These are phyloP conservation scores for Tenthredo notha DNA, from an alignment of 2,888 invertebrate genomes.

Conservation along the genomic window DNA sequence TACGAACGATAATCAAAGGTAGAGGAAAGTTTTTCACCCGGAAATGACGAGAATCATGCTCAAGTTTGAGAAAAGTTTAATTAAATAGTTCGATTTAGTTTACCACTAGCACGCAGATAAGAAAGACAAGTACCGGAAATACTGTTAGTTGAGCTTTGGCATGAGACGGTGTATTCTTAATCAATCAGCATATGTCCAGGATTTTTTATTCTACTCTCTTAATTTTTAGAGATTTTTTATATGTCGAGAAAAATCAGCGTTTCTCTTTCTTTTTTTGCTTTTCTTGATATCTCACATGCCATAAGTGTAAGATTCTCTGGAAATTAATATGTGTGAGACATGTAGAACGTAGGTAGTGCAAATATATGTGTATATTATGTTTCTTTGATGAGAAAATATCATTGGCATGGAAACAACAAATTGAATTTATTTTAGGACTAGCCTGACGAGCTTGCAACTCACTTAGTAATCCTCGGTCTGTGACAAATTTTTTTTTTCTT, in stretches of 20 bases:
- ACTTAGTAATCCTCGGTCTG: conserved; percentile 17
- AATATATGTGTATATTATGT: not conserved
- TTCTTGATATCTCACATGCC: too few relatives aligned
- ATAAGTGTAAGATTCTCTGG: too few relatives aligned
- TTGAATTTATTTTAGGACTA: conserved; percentile 21
- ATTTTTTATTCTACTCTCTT: not conserved
- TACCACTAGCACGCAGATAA: conserved; percentile 25
- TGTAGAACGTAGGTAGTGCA: not conserved
- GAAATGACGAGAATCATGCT: not conserved
- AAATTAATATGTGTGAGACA: not conserved
- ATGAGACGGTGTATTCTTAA: conserved; percentile 4
- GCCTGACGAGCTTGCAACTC: not conserved
- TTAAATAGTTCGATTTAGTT: conserved; percentile 47
- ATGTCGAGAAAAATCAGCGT: not conserved
- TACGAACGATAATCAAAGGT: conserved; percentile 25
- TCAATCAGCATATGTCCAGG: not conserved
- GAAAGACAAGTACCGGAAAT: conserved; percentile 45
- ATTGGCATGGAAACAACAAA: conserved; percentile 2
- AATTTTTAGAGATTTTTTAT: not conserved
- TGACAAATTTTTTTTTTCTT: not conserved
- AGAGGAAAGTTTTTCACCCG: not conserved
- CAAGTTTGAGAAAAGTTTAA: conserved; percentile 35
- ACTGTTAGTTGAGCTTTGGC: not conserved
- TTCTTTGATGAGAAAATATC: conserved; percentile 1
- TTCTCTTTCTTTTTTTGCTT: too few relatives aligned